Evolutionary conservation across 2,888 invertebrate genomes (phyloP).

Genomic region (Eudemis profundana): DNA sequence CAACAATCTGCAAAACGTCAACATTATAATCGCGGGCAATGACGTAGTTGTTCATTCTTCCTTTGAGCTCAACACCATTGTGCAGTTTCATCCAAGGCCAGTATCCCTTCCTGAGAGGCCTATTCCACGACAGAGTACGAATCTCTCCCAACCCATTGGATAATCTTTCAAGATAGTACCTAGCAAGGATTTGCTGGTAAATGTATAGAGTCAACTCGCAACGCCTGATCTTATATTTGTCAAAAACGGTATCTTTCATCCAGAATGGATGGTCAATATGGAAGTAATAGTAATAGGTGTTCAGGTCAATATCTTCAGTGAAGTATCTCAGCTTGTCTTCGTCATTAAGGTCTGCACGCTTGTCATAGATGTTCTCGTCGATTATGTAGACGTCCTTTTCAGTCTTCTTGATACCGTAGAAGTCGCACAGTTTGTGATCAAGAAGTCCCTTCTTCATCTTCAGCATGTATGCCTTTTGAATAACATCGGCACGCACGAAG

Average conservation of each 20-base stretch:
- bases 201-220: constrained; percentile 85
- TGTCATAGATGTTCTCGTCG: constrained; percentile 87
- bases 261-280: constrained; percentile 87
- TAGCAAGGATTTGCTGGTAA: constrained; percentile 88
- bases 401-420: constrained; percentile 79
- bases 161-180: constrained; percentile 83
- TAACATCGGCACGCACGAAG: constrained; percentile 88
- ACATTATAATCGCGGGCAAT: constrained; percentile 64
- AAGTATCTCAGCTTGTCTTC: constrained; percentile 87
- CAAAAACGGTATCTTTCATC: constrained; percentile 79
- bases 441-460: constrained; percentile 80
- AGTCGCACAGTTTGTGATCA: constrained; percentile 79
- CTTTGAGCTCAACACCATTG: constrained; percentile 84
- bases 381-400: constrained; percentile 85
- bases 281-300: constrained; percentile 87
- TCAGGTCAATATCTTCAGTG: constrained; percentile 88
- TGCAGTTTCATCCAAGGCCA: constrained; percentile 84
- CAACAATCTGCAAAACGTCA: constrained; percentile 61
- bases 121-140: constrained; percentile 76
- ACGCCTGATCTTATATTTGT: constrained; percentile 69
- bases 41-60: constrained; percentile 77
- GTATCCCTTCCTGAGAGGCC: constrained; percentile 79
- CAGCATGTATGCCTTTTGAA: constrained; percentile 82
- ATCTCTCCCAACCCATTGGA: constrained; percentile 79
- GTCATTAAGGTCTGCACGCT: constrained; percentile 78